A percentile compares a stretch with the other conserved stretches of the same genome.
phyloP scores from a whole-genome alignment of 2,113 vertebrate genomes.

The Morphnarchus princeps region DNA sequence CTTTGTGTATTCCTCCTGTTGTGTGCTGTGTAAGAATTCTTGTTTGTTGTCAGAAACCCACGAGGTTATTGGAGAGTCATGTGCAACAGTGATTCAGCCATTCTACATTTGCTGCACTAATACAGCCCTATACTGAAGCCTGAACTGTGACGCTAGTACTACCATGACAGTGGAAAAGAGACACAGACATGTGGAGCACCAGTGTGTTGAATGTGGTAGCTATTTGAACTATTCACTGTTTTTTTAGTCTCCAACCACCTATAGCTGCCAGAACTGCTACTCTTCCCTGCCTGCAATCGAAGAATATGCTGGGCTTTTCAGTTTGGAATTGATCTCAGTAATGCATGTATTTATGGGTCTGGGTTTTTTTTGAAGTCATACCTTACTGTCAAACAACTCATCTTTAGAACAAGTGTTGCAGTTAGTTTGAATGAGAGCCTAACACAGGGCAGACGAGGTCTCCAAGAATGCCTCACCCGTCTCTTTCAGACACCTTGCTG shows the following conservation, averaged over 20 bases:
- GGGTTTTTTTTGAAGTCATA: neutral
- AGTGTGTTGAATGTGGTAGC: neutral
- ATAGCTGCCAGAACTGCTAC: neutral
- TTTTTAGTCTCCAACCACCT: neutral
- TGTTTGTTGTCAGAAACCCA: neutral
- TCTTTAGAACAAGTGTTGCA: neutral
- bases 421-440: neutral
- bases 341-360: neutral
- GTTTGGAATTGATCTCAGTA: neutral
- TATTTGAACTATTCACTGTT: neutral
- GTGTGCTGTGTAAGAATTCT: neutral
- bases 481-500: neutral
- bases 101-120: neutral
- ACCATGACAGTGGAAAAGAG: neutral
- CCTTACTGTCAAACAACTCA: neutral
- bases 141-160: neutral
- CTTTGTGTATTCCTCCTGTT: neutral
- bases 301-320: neutral
- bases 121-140: neutral
- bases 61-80: neutral
- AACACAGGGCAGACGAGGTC: neutral
- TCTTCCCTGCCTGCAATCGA: neutral
- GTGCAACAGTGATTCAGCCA: neutral
- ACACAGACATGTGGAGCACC: neutral
- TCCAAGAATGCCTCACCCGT: neutral